phyloP scores from a whole-genome alignment of 2,797 vertebrate species.

The Hoplostethus atlanticus region DNA sequence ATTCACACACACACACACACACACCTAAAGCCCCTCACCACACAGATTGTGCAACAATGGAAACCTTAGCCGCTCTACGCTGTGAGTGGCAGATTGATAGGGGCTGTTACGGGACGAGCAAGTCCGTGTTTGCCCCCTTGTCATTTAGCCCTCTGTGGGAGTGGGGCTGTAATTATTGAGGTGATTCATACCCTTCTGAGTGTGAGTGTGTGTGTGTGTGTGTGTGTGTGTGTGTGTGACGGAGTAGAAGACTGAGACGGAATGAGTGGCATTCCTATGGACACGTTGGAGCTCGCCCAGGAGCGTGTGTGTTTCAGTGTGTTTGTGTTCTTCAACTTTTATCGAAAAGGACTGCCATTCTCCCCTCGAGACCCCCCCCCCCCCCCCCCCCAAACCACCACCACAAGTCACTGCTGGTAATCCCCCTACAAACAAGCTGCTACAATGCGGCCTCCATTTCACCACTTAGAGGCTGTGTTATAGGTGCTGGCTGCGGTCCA shows the following conservation, averaged over 20 bases:
- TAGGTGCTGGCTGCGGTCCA: constrained; percentile 33
- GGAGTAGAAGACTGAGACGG: constrained; percentile 38
- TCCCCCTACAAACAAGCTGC: constrained; percentile 63
- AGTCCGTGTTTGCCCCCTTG: constrained; percentile 52
- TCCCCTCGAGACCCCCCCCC: constrained; percentile 21
- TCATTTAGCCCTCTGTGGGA: constrained; percentile 50
- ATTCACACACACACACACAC: constrained; percentile 12
- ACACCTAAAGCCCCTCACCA: background rate
- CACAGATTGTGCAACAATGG: constrained; percentile 39
- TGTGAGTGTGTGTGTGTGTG: constrained; percentile 33
- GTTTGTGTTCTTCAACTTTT: constrained; percentile 46
- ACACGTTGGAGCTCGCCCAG: constrained; percentile 72
- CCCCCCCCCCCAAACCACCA: background rate
- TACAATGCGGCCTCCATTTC: constrained; percentile 50
- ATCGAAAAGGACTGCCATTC: constrained; percentile 35
- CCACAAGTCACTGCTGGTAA: constrained; percentile 63
- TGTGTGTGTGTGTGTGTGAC: constrained; percentile 17
- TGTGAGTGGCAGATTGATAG: constrained; percentile 57
- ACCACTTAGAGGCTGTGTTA: constrained; percentile 18
- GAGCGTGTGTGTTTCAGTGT: constrained; percentile 58
- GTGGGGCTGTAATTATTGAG: constrained; percentile 61
- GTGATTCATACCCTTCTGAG: constrained; percentile 61
- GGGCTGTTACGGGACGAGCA: constrained; percentile 38
- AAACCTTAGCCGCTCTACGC: constrained; percentile 36
- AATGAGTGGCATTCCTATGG: constrained; percentile 72